Evolutionary conservation across 2,888 invertebrate genomes (phyloP), one percentile per base, ranked within the genome.

Genomic region (Papilio protenor): DNA sequence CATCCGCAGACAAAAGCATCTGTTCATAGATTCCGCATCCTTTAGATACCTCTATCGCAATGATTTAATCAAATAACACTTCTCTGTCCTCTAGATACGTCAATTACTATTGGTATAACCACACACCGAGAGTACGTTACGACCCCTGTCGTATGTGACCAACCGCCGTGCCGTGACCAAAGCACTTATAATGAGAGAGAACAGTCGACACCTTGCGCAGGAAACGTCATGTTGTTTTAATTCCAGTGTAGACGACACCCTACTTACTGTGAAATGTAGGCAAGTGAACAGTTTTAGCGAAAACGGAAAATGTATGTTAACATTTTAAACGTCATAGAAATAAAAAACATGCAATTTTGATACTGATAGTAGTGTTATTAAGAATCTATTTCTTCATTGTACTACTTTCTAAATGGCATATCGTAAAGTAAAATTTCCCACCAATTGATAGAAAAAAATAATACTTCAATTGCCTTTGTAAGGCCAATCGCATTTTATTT

Each of bases 391-490:
- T 12, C 40, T 40, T 40, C 40, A 40, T 8, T 23, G 14, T 59
- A 18, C 1, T 18, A 33, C 11, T 33, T 27, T 33, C 27, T 33
- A 27, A 64, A 14, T 23, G 12, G 11, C 27, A 27, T 11, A 27
- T 27, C 3, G 27, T 23, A 59, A 27, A 27, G 6, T 16, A 2
- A 21, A 61, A 27, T 33, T 33, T 66, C 66, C 66, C 66, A 40
- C 40, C 66, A n/a, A 4, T 40, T 11, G 0, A 18, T 40, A 40
- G 27, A 66, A 66, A n/a, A 33, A 40, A 66, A 12, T 77, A 80
- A 81, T 77, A 78, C 79, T 80, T 81, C 81, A 27, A 78, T 23
- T 45, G 45, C 66, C 45, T 45, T 69, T 45, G 66, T 69, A 12
- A 69, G 21, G 66, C 1, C 66, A 40, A 45, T 69, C 40, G 66